Conservation (phyloP, 1,140 invertebrate genomes). For the Drosophila subpulchrella region DNA sequence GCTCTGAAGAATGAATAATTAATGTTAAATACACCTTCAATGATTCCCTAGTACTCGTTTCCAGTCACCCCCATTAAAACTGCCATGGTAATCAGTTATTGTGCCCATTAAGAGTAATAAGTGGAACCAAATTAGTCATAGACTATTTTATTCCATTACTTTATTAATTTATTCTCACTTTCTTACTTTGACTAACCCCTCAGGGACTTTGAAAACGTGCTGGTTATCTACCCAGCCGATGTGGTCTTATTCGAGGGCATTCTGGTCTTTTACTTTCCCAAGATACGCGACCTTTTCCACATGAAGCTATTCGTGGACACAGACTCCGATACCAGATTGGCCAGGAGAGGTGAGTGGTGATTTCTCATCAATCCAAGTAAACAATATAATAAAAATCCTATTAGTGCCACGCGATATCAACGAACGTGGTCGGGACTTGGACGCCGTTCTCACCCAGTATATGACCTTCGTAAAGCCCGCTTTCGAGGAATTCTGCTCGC, state of each 20-base stretch:
- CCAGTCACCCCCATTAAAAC: not conserved
- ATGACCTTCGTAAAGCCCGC: conserved; percentile 99
- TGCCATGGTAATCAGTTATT: not conserved
- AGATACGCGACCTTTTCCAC: conserved; percentile 97
- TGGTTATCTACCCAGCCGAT: conserved; percentile 97
- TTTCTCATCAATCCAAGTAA: not conserved
- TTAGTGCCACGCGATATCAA: conserved; percentile 96
- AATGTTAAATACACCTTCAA: too few relatives aligned
- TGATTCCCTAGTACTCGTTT: too few relatives aligned
- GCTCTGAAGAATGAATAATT: too few relatives aligned
- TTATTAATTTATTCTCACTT: too few relatives aligned
- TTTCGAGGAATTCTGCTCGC: conserved; percentile 99
- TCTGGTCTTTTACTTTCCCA: conserved; percentile 98
- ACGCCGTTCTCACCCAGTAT: conserved; percentile 98
- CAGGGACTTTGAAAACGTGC: conserved; percentile 89
- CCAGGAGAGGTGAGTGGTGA: conserved; percentile 91
- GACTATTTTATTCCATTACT: too few relatives aligned
- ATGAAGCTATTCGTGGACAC: conserved; percentile 99
- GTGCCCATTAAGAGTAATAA: too few relatives aligned
- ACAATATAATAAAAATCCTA: not conserved
- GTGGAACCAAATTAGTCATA: too few relatives aligned
- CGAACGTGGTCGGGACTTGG: conserved; percentile 96
- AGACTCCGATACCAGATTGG: conserved; percentile 98
- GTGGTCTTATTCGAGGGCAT: conserved; percentile 99
- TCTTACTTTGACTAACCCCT: not conserved